Conservation (phyloP, 2,888 invertebrate species). For the Callosobruchus maculatus region DNA sequence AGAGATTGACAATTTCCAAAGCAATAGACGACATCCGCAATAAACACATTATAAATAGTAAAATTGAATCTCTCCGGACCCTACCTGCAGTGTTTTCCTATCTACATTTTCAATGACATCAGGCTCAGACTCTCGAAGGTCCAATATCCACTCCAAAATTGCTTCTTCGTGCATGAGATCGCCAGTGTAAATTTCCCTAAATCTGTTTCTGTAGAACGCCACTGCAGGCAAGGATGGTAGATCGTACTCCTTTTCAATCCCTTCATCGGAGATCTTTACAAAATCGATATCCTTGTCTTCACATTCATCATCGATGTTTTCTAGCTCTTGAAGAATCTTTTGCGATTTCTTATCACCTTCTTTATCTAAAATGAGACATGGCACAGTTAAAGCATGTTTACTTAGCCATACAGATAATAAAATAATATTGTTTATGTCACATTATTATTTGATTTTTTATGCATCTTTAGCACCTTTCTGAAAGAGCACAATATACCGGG, state of each 20-base stretch:
- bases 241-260: slow-evolving; percentile 84
- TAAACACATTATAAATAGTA: slow-evolving; percentile 8
- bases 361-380: slow-evolving; percentile 65
- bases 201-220: slow-evolving; percentile 83
- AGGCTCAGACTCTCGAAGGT: slow-evolving; percentile 77
- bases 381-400: no score
- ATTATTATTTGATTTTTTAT: no score
- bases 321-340: slow-evolving; percentile 82
- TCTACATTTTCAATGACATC: slow-evolving; percentile 91
- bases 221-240: slow-evolving; percentile 75
- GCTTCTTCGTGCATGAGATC: slow-evolving; percentile 90
- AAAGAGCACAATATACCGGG: no score
- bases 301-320: slow-evolving; percentile 91
- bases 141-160: slow-evolving; percentile 85
- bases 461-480: no score
- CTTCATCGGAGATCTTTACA: slow-evolving; percentile 86
- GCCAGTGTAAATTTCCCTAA: slow-evolving; percentile 82
- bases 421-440: no score
- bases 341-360: slow-evolving; percentile 87
- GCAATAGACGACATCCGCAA: neutral
- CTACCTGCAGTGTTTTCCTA: slow-evolving; percentile 75
- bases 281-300: slow-evolving; percentile 89
- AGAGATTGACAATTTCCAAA: no score
- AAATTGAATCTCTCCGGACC: neutral
- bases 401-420: no score